phyloP scores from a whole-genome alignment of 2,888 invertebrate species.

The Smittia sp. region DNA sequence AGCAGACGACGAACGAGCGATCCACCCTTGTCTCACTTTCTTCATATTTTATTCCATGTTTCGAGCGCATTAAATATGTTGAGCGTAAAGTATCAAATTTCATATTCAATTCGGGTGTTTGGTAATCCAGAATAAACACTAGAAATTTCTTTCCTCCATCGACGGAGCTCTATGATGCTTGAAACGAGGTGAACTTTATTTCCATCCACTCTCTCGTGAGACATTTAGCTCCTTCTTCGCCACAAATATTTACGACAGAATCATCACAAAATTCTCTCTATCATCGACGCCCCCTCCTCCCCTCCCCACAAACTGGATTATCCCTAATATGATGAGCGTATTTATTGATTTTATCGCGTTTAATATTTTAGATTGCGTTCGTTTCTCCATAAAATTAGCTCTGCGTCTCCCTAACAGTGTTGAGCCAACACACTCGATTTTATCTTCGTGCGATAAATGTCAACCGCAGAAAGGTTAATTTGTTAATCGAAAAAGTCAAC shows the following conservation, averaged over 20 bases:
- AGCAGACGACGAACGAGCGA: neutral
- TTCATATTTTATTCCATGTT: neutral
- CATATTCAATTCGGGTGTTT: conserved; percentile 33
- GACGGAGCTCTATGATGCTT: neutral
- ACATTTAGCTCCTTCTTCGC: neutral
- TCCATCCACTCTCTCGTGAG: neutral
- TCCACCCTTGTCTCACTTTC: conserved; percentile 18
- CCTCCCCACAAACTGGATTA: conserved; percentile 14
- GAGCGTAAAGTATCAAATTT: conserved; percentile 30
- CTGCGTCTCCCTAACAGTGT: neutral
- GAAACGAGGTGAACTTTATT: neutral
- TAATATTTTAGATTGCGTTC: neutral
- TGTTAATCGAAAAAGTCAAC: conserved; percentile 17
- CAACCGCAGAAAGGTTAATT: conserved; percentile 21
- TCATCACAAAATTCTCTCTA: conserved; percentile 3
- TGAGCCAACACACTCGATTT: neutral
- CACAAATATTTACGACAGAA: neutral
- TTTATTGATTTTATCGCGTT: conserved; percentile 25
- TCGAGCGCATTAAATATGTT: conserved; percentile 14
- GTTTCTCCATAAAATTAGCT: neutral
- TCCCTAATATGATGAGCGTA: neutral
- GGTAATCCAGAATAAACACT: conserved; percentile 33
- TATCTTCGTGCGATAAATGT: conserved; percentile 14
- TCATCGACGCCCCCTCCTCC: neutral
- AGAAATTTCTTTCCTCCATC: neutral